Percentiles rank a stretch among this genome's conserved stretches.
These are phyloP conservation scores for Stichodactyla helianthus DNA, from an alignment of 64 coral and sea anemone genomes.

Conservation along the genomic window DNA sequence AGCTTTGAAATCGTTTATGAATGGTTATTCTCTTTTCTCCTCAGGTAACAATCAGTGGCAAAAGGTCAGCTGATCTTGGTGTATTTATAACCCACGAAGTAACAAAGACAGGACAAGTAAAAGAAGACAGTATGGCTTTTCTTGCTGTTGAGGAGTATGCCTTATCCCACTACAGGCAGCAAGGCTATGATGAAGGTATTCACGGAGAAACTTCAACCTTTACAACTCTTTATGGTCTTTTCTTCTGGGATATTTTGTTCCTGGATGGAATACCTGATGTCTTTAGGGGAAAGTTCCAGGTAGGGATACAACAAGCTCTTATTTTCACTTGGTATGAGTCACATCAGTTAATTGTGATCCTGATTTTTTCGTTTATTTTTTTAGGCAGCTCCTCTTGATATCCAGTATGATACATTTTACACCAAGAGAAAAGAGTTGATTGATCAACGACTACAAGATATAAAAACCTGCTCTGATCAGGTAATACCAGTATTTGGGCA, in stretches of 20 bases:
- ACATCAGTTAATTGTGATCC: neutral
- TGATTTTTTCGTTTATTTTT: neutral
- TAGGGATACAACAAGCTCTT: neutral
- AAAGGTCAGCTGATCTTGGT: conserved; percentile 61
- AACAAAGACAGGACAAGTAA: conserved; percentile 48
- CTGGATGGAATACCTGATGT: conserved; percentile 67
- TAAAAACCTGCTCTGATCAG: conserved; percentile 46
- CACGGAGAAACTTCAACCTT: conserved; percentile 84
- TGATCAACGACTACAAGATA: conserved; percentile 58
- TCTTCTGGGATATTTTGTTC: conserved; percentile 93
- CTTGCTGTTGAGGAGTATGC: conserved; percentile 81
- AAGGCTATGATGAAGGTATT: conserved; percentile 89
- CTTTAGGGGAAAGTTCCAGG: conserved; percentile 85
- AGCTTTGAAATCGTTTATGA: no score
- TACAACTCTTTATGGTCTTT: conserved; percentile 58
- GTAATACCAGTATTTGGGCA: conserved; percentile 37
- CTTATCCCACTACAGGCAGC: conserved; percentile 64
- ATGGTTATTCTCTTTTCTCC: neutral
- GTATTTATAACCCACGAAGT: conserved; percentile 76
- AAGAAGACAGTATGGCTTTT: conserved; percentile 58
- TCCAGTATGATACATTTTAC: conserved; percentile 79
- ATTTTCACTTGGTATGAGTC: neutral
- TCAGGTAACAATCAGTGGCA: conserved; percentile 86
- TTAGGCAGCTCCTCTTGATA: conserved; percentile 77
- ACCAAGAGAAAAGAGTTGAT: conserved; percentile 59